Base-by-base conservation (phyloP, 2,797 vertebrate species). In the Labeo calbasu region DNA sequence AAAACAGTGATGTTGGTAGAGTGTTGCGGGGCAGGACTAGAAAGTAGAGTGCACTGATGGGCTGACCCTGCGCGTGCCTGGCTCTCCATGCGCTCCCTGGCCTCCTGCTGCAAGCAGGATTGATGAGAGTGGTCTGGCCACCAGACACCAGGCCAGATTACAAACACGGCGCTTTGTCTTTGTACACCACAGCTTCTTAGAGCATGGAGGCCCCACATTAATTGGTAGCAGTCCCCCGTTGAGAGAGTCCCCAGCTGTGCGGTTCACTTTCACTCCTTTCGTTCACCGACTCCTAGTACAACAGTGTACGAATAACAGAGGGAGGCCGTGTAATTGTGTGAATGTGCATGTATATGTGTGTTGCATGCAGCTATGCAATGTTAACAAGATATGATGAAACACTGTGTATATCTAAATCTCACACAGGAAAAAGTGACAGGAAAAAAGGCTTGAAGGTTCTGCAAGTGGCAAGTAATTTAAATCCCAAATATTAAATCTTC, bases 71-170 rank as follows among this genome's bases (percentile, higher is more conserved):
- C 55, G 3, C 6, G 55, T 84, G 76, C 28, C 82, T 84, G 59
- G 57, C 82, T 87, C 77, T 78, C 86, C 65, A 43, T 84, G 75
- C 3, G 13, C 81, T 86, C 71, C 69, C 90, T 87, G 88, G 91
- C 90, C 84, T 90, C 91, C 90, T 25, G 90, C 91, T 90, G 90
- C 84, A 90, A 87, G 81, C 85, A 89, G 90, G 92, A 95, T 94
- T 94, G 93, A 95, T 95, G 94, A 93, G 90, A 85, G 69, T 0
- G 71, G 87, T 86, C 88, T 89, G 53, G 91, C 23, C 76, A 88
- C 87, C 88, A 92, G 93, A 93, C 93, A 91, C 89, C 59, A 81
- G 92, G 92, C 91, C 82, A 92, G 93, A 95, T 95, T 94, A 93
- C 93, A 93, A 93, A 92, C 91, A 86, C 69, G 86, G 12, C 90